A percentile compares a stretch with the other conserved stretches of the same genome.
These are phyloP conservation scores for Acanthococcus lagerstroemiae DNA, from an alignment of 2,888 invertebrate species.

Conservation along the genomic window DNA sequence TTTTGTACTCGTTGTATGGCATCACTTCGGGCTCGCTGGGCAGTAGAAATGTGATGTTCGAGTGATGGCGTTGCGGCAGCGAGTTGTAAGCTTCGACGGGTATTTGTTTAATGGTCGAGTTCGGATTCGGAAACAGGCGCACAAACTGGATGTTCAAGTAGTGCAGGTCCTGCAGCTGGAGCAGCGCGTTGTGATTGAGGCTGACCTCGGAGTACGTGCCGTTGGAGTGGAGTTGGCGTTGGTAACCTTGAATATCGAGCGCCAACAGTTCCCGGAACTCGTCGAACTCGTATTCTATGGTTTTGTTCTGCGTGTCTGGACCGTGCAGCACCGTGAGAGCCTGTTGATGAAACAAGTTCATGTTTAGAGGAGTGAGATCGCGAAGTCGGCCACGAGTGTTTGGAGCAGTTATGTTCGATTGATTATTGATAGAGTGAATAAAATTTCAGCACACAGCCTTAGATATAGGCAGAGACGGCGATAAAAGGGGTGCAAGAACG, in stretches of 20 bases:
- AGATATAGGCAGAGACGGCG: no score
- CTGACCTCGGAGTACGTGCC: constrained; percentile 2
- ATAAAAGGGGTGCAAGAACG: neutral
- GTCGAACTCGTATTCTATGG: constrained; percentile 24
- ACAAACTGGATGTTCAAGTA: constrained; percentile 11
- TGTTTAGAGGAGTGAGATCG: neutral
- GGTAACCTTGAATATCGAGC: constrained; percentile 32
- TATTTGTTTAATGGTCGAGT: neutral
- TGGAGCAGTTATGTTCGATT: no score
- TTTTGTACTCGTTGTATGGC: constrained; percentile 54
- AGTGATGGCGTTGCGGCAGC: neutral
- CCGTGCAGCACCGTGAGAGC: constrained; percentile 50
- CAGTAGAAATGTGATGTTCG: constrained; percentile 47
- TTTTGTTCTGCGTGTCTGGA: constrained; percentile 40
- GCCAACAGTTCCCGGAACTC: constrained; percentile 22
- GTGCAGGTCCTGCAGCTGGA: neutral
- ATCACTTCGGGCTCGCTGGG: constrained; percentile 49
- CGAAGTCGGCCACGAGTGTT: neutral
- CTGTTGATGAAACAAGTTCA: constrained; percentile 38
- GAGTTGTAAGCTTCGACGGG: constrained; percentile 8
- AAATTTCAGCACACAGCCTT: no score
- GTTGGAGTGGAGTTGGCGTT: neutral
- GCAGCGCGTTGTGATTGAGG: constrained; percentile 1
- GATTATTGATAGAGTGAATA: no score
- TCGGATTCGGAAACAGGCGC: neutral